Evolutionary conservation across 2,888 invertebrate species (phyloP).

Genomic region (Tinea pellionella): DNA sequence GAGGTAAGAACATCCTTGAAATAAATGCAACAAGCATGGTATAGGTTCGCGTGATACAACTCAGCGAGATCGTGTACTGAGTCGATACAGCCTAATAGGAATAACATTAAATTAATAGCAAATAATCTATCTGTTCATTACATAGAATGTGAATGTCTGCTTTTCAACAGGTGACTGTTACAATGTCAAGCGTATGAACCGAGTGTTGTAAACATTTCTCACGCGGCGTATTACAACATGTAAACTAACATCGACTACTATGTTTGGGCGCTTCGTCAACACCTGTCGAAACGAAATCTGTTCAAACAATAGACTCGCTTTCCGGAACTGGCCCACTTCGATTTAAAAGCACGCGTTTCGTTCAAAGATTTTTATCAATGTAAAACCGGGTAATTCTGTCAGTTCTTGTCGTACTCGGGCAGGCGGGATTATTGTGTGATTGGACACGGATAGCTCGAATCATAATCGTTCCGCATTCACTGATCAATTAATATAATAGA

Average conservation of each 20-base stretch:
- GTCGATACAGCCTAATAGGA: not conserved
- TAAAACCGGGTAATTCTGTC: not conserved
- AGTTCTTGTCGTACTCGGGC: not conserved
- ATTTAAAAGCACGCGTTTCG: conserved; percentile 8
- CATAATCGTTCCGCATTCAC: not conserved
- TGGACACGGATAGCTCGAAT: not conserved
- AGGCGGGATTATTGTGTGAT: not conserved
- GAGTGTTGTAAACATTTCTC: conserved; percentile 14
- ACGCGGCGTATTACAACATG: conserved; percentile 14
- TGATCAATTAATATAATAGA: not conserved
- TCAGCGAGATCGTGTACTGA: not conserved
- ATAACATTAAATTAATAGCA: not conserved
- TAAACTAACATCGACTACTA: not conserved
- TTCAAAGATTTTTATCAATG: not conserved
- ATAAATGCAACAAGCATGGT: not conserved
- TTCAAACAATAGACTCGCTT: conserved; percentile 21
- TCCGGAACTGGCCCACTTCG: conserved; percentile 22
- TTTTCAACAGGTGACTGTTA: not conserved
- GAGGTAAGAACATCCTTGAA: too few species aligned
- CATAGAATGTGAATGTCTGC: not conserved
- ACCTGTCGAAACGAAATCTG: conserved; percentile 21
- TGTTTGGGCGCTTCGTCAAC: conserved; percentile 14
- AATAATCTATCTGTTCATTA: not conserved
- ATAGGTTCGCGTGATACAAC: not conserved
- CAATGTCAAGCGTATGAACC: not conserved